Percentiles rank a stretch among this genome's conserved stretches.
phyloP scores from a whole-genome alignment of 2,888 invertebrate genomes.

The Aplocera efformata region DNA sequence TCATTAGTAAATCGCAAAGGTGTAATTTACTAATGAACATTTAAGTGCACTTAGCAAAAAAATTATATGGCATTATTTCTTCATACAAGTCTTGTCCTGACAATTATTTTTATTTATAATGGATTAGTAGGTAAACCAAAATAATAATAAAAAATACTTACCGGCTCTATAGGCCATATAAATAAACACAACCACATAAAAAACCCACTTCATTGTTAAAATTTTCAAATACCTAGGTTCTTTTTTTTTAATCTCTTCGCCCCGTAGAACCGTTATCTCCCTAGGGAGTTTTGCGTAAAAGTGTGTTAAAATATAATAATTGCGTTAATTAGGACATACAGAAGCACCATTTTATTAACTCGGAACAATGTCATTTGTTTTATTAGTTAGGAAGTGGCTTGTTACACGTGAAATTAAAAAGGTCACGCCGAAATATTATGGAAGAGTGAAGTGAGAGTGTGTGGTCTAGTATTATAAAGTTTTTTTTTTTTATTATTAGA shows the following conservation, averaged over 20 bases:
- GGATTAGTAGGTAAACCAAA: background rate
- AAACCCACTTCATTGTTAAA: slow-evolving; percentile 59
- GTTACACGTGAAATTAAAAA: slow-evolving; percentile 40
- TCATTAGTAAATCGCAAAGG: too few species aligned
- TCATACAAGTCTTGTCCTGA: too few species aligned
- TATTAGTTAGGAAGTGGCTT: slow-evolving; percentile 38
- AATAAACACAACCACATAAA: slow-evolving; percentile 52
- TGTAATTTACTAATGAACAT: too few species aligned
- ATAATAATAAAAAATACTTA: slow-evolving; percentile 27
- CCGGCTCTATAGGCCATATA: slow-evolving; percentile 61
- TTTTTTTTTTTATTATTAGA: too few species aligned
- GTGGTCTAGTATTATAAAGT: too few species aligned
- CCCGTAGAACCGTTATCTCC: slow-evolving; percentile 5
- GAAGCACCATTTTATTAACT: slow-evolving; percentile 35
- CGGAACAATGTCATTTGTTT: slow-evolving; percentile 39
- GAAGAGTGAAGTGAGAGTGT: too few species aligned
- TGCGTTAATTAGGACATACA: slow-evolving; percentile 34
- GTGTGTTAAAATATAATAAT: slow-evolving; percentile 15
- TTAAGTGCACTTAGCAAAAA: too few species aligned
- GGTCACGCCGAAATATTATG: slow-evolving; percentile 32
- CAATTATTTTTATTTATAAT: too few species aligned
- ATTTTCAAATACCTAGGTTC: slow-evolving; percentile 3
- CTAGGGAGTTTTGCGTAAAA: slow-evolving; percentile 7
- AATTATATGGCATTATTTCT: too few species aligned
- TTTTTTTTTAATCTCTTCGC: background rate